Percentiles rank a stretch among this genome's conserved stretches.
Evolutionary conservation across 2,888 invertebrate genomes (phyloP).

Genomic region (Chymomyza procnemis): DNA sequence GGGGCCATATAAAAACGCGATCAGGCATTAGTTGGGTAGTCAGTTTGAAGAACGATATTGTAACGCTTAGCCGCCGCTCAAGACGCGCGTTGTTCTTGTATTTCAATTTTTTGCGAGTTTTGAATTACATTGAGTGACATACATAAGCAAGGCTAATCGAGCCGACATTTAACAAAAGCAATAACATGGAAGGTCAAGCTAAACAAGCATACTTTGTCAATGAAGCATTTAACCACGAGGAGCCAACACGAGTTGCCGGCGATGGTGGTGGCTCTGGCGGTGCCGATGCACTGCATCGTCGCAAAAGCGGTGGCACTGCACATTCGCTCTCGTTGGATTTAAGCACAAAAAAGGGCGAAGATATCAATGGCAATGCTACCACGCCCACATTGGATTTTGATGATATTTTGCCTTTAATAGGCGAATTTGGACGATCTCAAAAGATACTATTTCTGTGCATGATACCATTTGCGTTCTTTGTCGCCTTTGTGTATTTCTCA

Average conservation of each 20-base stretch:
- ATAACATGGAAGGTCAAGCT: conserved; percentile 61
- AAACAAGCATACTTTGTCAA: conserved; percentile 69
- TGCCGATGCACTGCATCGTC: conserved; percentile 61
- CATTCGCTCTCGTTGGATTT: conserved; percentile 65
- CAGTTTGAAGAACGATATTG: conserved; percentile 67
- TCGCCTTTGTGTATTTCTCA: conserved; percentile 92
- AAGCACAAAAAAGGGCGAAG: conserved; percentile 32
- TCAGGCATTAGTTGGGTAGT: conserved; percentile 29
- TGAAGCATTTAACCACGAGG: conserved; percentile 64
- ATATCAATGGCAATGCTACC: conserved; percentile 18
- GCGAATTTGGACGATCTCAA: conserved; percentile 92
- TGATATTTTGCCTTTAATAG: conserved; percentile 88
- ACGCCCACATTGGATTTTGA: conserved; percentile 84
- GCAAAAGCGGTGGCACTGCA: conserved; percentile 67
- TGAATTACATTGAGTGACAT: conserved; percentile 61
- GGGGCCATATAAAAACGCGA: neutral
- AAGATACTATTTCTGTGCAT: conserved; percentile 89
- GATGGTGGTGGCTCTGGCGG: conserved; percentile 32
- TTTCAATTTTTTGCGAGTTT: conserved; percentile 10
- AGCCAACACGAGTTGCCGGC: conserved; percentile 17
- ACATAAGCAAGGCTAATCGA: conserved; percentile 35
- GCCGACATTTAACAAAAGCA: conserved; percentile 7
- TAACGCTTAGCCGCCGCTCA: conserved; percentile 28
- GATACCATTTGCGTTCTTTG: conserved; percentile 93
- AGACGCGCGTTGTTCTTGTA: neutral